Base-by-base conservation (phyloP, 2,888 invertebrate species). In the Amiota communis region DNA sequence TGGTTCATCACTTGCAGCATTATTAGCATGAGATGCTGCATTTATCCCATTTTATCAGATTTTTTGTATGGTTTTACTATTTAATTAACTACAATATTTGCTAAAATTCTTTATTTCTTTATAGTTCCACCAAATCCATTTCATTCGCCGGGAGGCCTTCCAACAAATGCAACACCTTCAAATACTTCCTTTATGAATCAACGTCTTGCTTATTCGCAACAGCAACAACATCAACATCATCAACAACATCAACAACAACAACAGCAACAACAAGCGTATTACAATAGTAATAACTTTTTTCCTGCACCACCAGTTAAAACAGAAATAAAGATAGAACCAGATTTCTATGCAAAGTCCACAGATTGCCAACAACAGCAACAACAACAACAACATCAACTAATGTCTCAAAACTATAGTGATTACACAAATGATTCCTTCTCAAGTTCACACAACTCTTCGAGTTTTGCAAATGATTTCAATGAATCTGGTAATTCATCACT, bases 321-420 rank as follows among this genome's bases (percentile, higher is more conserved):
- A 6, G 87, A 78, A 74, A 79, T 87, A 1, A 87, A 87, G 77
- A 74, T 85, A 63, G 87, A 87, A 72, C 75, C 76, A 0, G 79
- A 80, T 69, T 78, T 77, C 71, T 79, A 75, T 74, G 72, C 69
- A 47, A 64, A 64, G 20, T 69, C 79, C n/a, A 70, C 72, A 64
- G 79, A 80, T 72, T 77, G 75, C 53, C 56, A 68, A 53, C 73
- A 68, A 49, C 59, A 59, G 11, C 67, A 46, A 67, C 75, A 70
- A 17, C 63, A 63, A n/a, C 63, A 63, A 36, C 23, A n/a, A n/a
- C 36, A 6, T 36, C 67, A 68, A 53, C 15, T 68, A 53, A 53
- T 53, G 9, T 70, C 75, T 70, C 83, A 84, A 1, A 84, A 83
- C 72, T 84, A 78, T 51, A 85, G 80, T 73, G 86, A 87, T 71